phyloP scores from a whole-genome alignment of 2,113 vertebrate species.

The Bucco capensis region DNA sequence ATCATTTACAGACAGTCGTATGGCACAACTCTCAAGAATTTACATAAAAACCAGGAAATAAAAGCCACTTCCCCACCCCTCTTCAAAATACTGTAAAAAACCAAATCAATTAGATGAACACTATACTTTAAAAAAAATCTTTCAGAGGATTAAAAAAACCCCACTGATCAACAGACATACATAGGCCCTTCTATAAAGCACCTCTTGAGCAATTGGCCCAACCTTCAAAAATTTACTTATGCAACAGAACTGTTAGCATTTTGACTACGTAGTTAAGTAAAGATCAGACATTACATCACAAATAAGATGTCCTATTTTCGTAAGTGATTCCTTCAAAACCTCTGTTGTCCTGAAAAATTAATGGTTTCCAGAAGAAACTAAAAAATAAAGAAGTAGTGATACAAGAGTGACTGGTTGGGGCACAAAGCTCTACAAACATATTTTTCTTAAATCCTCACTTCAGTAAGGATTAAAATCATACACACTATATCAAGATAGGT shows the following conservation, averaged over 20 bases:
- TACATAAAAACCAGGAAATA: not conserved
- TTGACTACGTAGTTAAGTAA: not conserved
- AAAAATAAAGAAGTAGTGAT: not conserved
- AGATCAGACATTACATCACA: not conserved
- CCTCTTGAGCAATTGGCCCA: not conserved
- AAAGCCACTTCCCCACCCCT: not conserved
- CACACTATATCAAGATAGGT: not conserved
- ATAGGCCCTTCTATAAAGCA: not conserved
- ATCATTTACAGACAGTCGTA: constrained; percentile 24
- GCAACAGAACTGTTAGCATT: not conserved
- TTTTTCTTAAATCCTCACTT: not conserved
- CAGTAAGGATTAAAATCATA: not conserved
- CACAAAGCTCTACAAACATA: not conserved
- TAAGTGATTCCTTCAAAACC: not conserved
- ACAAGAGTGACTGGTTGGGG: not conserved
- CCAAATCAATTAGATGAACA: not conserved
- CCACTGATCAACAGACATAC: no score
- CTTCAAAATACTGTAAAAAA: not conserved
- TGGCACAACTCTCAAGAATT: constrained; percentile 46
- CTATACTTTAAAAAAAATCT: not conserved
- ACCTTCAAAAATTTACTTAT: not conserved
- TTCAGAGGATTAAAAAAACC: not conserved
- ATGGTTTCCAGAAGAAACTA: not conserved
- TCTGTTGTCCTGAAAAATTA: not conserved
- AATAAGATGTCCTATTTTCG: not conserved